Conservation (phyloP, 2,113 vertebrate species). For the Dinomys branickii region DNA sequence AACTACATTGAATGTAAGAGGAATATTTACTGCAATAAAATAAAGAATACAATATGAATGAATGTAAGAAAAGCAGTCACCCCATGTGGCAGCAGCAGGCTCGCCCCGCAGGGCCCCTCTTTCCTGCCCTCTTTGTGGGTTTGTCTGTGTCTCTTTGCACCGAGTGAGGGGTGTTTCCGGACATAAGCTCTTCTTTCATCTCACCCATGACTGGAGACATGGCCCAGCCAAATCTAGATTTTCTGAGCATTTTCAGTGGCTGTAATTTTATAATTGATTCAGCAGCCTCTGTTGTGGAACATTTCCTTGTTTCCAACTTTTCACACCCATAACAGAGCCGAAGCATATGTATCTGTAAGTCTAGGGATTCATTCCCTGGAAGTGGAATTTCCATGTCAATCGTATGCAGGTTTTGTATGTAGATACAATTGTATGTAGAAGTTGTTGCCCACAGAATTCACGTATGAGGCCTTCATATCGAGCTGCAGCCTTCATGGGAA, state of each 20-base stretch:
- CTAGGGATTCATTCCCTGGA: background rate
- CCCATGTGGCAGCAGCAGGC: background rate
- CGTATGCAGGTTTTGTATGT: background rate
- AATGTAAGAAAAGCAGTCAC: background rate
- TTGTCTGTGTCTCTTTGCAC: background rate
- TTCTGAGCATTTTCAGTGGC: background rate
- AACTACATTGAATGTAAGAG: background rate
- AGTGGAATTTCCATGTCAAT: background rate
- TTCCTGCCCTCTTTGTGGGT: background rate
- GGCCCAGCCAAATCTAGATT: background rate
- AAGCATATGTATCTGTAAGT: background rate
- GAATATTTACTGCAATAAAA: background rate
- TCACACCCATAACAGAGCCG: background rate
- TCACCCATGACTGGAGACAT: background rate
- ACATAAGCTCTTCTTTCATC: background rate
- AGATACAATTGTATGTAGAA: too few species aligned
- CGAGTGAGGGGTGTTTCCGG: background rate
- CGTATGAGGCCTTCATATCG: background rate
- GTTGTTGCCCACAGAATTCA: background rate
- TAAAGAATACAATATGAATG: background rate
- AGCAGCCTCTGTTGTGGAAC: background rate
- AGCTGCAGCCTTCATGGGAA: background rate
- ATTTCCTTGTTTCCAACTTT: background rate
- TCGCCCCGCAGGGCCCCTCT: background rate
- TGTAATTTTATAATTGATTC: background rate